These are phyloP conservation scores for Cranoglanis bouderius DNA, from an alignment of 2,113 vertebrate genomes.

Conservation along the genomic window DNA sequence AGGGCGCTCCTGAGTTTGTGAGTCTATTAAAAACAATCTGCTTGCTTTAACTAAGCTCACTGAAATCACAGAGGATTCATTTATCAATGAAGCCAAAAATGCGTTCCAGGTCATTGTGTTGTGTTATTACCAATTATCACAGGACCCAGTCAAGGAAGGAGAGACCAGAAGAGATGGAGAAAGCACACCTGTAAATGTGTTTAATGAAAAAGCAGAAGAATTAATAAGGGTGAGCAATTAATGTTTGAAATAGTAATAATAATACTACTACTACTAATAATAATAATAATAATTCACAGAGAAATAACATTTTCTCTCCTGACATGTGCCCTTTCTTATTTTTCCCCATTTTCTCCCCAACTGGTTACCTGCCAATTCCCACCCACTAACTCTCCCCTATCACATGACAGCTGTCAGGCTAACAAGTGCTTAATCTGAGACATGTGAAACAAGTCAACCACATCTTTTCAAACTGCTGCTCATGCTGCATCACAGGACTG, in stretches of 20 bases:
- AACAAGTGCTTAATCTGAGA: background rate
- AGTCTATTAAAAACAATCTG: background rate
- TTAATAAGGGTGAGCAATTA: background rate
- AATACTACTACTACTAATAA: too few relatives aligned
- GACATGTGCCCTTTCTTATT: background rate
- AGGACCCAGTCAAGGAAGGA: constrained; percentile 62
- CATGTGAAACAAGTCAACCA: background rate
- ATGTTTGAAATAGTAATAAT: background rate
- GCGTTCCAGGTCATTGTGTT: background rate
- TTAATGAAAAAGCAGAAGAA: background rate
- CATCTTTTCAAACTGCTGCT: background rate
- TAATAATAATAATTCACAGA: background rate
- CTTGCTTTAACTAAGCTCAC: background rate
- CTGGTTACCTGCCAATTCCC: background rate
- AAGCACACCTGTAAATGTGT: constrained; percentile 33
- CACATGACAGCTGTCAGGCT: background rate
- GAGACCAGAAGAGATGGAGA: constrained; percentile 47
- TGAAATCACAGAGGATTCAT: background rate
- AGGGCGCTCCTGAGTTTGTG: background rate
- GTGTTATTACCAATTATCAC: constrained; percentile 66
- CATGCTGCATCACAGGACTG: background rate
- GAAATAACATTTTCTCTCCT: background rate
- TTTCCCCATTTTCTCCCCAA: background rate
- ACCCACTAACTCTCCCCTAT: background rate
- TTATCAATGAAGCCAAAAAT: background rate